Base-by-base conservation (phyloP, 2,888 invertebrate genomes). In the Andrena fulva region DNA sequence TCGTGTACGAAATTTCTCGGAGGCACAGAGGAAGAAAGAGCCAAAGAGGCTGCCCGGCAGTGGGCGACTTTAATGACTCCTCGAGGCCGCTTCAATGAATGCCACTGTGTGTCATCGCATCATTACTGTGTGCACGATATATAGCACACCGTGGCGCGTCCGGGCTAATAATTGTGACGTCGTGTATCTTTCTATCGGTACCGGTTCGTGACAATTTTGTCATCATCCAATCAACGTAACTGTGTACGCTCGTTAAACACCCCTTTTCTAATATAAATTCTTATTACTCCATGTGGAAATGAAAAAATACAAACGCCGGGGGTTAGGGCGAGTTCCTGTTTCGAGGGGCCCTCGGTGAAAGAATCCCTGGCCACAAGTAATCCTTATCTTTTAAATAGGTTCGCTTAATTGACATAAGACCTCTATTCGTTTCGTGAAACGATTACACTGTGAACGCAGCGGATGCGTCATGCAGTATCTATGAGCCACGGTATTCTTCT, bases 41-140 rank as follows among this genome's bases (percentile, higher is more conserved):
- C 56, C 76, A 79, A 69, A 76, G 80, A 20, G 79, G 77, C 77
- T 66, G 72, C 67, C 67, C 68, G 52, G 76, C 80, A 85, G 89
- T 91, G 89, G 90, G 89, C 89, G 91, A 89, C 84, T 89, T 91
- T 88, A 91, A 92, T 91, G 90, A 90, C 84, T 89, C 71, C 86
- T 89, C 91, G 91, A 92, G 92, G 91, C 87, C 90, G 87, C 89
- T 90, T 92, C 92, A 92, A 92, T 92, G 91, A 92, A 88, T 89
- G 89, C 89, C 88, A 91, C 90, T 90, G 90, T 91, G 86, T 88
- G 89, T 87, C 88, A 84, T 86, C 82, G 83, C 84, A 76, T 87
- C 89, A 80, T 88, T 83, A 85, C 62, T 35, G 35, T 63, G 52
- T 82, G 54, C 24, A 66, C 29, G 52, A 42, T 59, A 59, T 76